phyloP scores from a whole-genome alignment of 2,888 invertebrate species.

The Volucella inflata region DNA sequence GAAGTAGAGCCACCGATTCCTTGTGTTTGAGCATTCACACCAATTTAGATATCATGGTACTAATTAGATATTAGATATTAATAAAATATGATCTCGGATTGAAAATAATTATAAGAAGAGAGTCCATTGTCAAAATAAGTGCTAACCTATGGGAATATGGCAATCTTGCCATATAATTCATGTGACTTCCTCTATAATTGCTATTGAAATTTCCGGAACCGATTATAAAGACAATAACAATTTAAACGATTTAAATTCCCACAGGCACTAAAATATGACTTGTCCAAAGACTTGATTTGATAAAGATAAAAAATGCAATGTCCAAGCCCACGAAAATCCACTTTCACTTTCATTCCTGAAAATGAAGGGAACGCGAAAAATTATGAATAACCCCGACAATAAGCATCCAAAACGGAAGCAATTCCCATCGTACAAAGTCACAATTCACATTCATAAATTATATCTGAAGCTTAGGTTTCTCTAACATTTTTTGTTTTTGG shows the following conservation, averaged over 20 bases:
- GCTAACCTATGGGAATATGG: too few relatives aligned
- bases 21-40: too few relatives aligned
- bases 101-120: too few relatives aligned
- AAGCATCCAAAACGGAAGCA: conserved; percentile 22
- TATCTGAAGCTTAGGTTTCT: conserved; percentile 26
- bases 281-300: conserved; percentile 51
- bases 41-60: too few relatives aligned
- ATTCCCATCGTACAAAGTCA: neutral
- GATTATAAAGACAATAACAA: neutral
- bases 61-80: too few relatives aligned
- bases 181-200: conserved; percentile 10
- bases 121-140: too few relatives aligned
- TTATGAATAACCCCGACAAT: neutral
- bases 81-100: too few relatives aligned
- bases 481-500: conserved; percentile 8
- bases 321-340: conserved; percentile 27
- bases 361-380: neutral
- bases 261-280: conserved; percentile 43
- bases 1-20: too few relatives aligned
- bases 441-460: conserved; percentile 2
- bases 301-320: conserved; percentile 18
- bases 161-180: too few relatives aligned
- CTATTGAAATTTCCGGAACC: conserved; percentile 14
- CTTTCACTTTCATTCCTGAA: conserved; percentile 49
- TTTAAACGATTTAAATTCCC: conserved; percentile 53